Evolutionary conservation across 2,888 invertebrate genomes (phyloP).

Genomic region (Scaptomyza reducta): DNA sequence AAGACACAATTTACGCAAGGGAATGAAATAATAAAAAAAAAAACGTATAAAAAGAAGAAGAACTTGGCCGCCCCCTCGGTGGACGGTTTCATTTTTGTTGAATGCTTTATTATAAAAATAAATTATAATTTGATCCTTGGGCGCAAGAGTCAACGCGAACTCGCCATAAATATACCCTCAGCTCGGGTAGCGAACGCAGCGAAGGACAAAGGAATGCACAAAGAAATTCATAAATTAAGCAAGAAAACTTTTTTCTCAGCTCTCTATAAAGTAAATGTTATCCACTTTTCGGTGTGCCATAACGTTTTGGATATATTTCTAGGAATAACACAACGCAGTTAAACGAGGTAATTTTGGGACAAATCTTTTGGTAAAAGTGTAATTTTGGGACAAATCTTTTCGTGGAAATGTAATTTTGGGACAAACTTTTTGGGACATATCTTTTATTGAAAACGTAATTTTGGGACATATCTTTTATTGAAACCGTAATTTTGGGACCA

Average conservation of each 20-base stretch:
- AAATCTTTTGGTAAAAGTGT: too few species aligned
- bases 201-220: constrained; percentile 28
- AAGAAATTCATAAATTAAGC: not conserved
- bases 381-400: too few species aligned
- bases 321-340: too few species aligned
- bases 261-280: not conserved
- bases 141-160: constrained; percentile 15
- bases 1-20: constrained; percentile 68
- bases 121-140: constrained; percentile 70
- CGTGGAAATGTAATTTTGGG: too few species aligned
- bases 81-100: constrained; percentile 31
- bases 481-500: too few species aligned
- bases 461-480: too few species aligned
- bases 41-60: not conserved
- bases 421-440: too few species aligned
- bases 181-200: not conserved
- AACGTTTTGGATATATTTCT: too few species aligned
- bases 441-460: too few species aligned
- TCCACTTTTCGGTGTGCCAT: not conserved
- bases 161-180: constrained; percentile 7
- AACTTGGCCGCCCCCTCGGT: constrained; percentile 33
- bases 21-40: constrained; percentile 37
- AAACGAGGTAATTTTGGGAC: too few species aligned
- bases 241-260: constrained; percentile 8
- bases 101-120: constrained; percentile 62